Percentiles rank a stretch among this genome's conserved stretches.
Conservation (phyloP, 2,113 vertebrate genomes). For the Pseudorhombus dupliciocellatus region DNA sequence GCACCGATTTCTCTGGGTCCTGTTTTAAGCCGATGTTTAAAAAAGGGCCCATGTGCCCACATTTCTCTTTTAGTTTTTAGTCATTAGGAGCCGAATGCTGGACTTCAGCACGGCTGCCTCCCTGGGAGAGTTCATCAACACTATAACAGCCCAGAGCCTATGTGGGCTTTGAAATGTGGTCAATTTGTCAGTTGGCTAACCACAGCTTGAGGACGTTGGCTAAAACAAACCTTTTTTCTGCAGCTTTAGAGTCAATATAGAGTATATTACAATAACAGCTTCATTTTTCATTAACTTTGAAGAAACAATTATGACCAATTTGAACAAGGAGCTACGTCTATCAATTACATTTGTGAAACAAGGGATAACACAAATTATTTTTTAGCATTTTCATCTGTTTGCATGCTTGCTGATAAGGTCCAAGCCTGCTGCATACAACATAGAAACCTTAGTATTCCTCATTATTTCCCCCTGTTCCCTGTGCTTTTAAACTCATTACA, state of each 20-base stretch:
- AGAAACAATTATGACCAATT: neutral
- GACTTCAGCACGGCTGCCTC: slow-evolving; percentile 33
- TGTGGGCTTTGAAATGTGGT: slow-evolving; percentile 46
- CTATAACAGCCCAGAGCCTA: slow-evolving; percentile 33
- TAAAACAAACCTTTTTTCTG: slow-evolving; percentile 46
- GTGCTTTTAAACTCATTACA: slow-evolving; percentile 30
- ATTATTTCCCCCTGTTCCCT: slow-evolving; percentile 3
- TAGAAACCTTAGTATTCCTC: neutral
- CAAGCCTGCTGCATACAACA: neutral
- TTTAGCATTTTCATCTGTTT: neutral
- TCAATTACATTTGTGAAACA: neutral
- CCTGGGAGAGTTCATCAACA: slow-evolving; percentile 52
- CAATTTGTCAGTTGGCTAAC: slow-evolving; percentile 62
- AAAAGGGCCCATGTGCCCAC: neutral
- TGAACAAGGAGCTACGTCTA: neutral
- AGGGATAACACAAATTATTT: neutral
- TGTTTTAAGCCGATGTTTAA: too few species aligned
- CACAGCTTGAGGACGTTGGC: slow-evolving; percentile 47
- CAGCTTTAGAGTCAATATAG: neutral
- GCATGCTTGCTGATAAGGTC: neutral
- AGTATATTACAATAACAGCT: neutral
- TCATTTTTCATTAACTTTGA: neutral
- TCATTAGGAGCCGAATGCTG: slow-evolving; percentile 30
- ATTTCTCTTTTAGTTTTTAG: slow-evolving; percentile 7
- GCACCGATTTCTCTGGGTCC: too few species aligned